Evolutionary conservation across 2,113 vertebrate species (phyloP).

Genomic region (Paraplagusia blochii): DNA sequence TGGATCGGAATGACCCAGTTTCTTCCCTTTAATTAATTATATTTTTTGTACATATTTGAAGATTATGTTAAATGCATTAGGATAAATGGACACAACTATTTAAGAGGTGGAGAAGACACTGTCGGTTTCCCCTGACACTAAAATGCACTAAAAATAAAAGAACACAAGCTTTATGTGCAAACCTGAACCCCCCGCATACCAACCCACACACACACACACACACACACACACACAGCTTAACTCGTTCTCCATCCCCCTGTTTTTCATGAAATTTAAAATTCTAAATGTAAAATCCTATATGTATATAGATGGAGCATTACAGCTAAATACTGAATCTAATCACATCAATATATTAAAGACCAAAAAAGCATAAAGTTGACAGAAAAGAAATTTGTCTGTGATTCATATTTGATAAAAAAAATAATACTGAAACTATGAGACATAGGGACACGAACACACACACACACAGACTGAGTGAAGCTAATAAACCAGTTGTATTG

Average conservation of each 20-base stretch:
- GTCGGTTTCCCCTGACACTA: slow-evolving; percentile 2
- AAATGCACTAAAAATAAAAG: slow-evolving; percentile 37
- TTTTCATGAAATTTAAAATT: too few species aligned
- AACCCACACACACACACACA: too few species aligned
- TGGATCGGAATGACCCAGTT: background rate
- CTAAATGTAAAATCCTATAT: too few species aligned
- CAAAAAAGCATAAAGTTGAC: too few species aligned
- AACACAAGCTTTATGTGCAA: slow-evolving; percentile 14
- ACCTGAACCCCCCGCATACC: background rate
- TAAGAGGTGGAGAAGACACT: background rate
- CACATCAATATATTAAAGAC: too few species aligned
- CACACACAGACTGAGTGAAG: slow-evolving; percentile 30
- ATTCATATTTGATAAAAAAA: too few species aligned
- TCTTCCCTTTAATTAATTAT: background rate
- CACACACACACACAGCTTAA: too few species aligned
- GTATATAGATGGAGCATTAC: too few species aligned
- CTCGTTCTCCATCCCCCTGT: background rate
- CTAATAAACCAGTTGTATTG: slow-evolving; percentile 69
- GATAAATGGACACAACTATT: background rate
- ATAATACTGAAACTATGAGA: background rate
- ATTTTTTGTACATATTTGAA: background rate
- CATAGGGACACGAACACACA: slow-evolving; percentile 13
- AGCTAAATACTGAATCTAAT: too few species aligned
- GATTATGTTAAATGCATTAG: slow-evolving; percentile 13
- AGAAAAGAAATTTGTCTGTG: too few species aligned